Evolutionary conservation across 2,888 invertebrate species (phyloP).

Genomic region (Macrophya alboannulata): DNA sequence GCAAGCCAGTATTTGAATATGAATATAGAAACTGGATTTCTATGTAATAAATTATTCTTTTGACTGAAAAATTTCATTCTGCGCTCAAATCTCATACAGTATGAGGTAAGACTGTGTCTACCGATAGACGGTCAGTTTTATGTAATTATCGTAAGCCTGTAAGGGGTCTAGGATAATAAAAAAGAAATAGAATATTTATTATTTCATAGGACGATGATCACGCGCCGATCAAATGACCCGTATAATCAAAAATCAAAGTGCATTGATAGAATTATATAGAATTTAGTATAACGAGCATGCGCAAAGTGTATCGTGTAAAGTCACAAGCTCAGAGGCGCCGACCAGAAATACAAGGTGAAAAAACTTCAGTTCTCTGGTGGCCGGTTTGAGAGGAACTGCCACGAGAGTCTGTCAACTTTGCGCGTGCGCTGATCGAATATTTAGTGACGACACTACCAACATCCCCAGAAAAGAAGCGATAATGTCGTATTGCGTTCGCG

Average conservation of each 20-base stretch:
- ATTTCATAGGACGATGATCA: neutral
- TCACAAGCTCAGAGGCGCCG: neutral
- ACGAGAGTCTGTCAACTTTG: conserved; percentile 64
- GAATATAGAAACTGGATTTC: too few species aligned
- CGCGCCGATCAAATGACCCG: neutral
- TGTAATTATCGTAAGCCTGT: too few species aligned
- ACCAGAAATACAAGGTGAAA: neutral
- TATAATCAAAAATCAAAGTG: neutral
- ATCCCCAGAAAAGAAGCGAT: conserved; percentile 70
- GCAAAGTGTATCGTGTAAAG: neutral
- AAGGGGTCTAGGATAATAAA: neutral
- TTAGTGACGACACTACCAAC: conserved; percentile 40
- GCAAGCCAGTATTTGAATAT: too few species aligned
- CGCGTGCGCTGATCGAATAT: conserved; percentile 41
- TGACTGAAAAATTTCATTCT: too few species aligned
- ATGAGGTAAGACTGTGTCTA: too few species aligned
- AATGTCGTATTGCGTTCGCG: conserved; percentile 91
- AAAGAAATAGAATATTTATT: neutral
- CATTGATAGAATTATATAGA: neutral
- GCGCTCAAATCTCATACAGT: too few species aligned
- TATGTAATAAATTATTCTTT: too few species aligned
- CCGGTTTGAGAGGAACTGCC: conserved; percentile 80
- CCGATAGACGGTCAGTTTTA: too few species aligned
- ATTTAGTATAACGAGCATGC: neutral
- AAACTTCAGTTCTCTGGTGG: conserved; percentile 78